phyloP scores from a whole-genome alignment of 2,888 invertebrate species.

The Sarcophaga caerulescens region DNA sequence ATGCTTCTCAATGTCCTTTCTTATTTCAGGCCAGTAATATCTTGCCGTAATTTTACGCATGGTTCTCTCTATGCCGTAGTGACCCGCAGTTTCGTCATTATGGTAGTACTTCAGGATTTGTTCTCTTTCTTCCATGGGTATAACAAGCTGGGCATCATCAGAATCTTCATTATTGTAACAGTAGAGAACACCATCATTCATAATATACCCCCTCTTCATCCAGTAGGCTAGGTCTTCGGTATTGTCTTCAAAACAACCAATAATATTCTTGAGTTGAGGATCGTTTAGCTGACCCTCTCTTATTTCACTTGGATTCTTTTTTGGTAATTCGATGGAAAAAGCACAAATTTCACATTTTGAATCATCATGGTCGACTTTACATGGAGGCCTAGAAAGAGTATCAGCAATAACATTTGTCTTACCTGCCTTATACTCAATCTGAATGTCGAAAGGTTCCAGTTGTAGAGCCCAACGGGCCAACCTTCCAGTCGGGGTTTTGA shows the following conservation, averaged over 20 bases:
- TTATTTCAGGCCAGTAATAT: slow-evolving; percentile 47
- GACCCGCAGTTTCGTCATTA: slow-evolving; percentile 50
- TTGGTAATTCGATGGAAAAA: slow-evolving; percentile 40
- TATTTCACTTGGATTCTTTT: neutral
- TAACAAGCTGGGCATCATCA: slow-evolving; percentile 15
- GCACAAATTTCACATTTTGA: slow-evolving; percentile 23
- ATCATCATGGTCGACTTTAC: neutral
- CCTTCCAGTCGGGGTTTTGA: slow-evolving; percentile 79
- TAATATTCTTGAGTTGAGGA: slow-evolving; percentile 31
- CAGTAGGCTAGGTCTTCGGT: slow-evolving; percentile 33
- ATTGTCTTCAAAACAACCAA: slow-evolving; percentile 21
- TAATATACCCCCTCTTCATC: slow-evolving; percentile 24
- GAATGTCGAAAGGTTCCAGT: slow-evolving; percentile 78
- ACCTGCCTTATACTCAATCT: slow-evolving; percentile 75
- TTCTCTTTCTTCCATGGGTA: slow-evolving; percentile 19
- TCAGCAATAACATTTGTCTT: neutral
- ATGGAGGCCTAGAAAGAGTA: neutral
- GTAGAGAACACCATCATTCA: neutral
- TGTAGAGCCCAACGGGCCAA: slow-evolving; percentile 81
- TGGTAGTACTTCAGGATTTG: slow-evolving; percentile 33
- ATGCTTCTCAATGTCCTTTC: neutral
- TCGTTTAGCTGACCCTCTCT: slow-evolving; percentile 38
- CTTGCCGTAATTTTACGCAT: neutral
- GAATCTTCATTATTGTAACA: too few relatives aligned
- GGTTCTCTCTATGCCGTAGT: neutral